Base-by-base conservation (phyloP, 2,797 vertebrate genomes). In the Notolabrus celidotus region DNA sequence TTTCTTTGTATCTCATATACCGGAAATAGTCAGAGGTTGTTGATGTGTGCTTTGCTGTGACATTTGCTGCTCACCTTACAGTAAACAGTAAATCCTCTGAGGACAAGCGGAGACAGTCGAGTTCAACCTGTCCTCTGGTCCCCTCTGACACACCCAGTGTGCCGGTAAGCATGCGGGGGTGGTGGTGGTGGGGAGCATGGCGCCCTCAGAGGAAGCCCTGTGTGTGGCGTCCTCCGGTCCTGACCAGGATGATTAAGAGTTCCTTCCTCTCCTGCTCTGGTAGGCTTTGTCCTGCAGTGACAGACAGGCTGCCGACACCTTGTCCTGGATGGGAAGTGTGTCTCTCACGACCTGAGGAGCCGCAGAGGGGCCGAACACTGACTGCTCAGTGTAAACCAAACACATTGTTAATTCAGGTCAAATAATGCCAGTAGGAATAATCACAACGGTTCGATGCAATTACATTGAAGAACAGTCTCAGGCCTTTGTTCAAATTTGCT, bases 231-330 rank as follows among this genome's bases (percentile, higher is more conserved):
- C 86, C 78, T 58, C 71, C 64, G 41, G 91, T 88, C 80, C 65
- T 75, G 81, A 85, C 60, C 71, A 77, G 79, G 87, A 89, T 92
- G 93, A 93, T 93, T 92, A 90, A 90, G 80, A 85, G 86, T 89
- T 89, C 80, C 92, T 95, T 94, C 93, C 92, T 92, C 85, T 87
- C 83, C 88, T 14, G 56, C 63, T 89, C 47, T 16, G 71, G 71
- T 59, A 78, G 84, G 76, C 84, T 89, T 91, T 92, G 90, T 92
- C 80, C 74, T 31, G 39, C 84, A 67, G 83, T 85, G 86, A 86
- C 91, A 94, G 94, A 93, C 92, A 90, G 82, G 70, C 91, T 92
- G 92, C 86, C 85, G 86, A 87, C 93, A 88, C 82, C 83, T 91
- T 36, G 50, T 85, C 87, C 86, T 20, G 54, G 58, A 34, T 38